A percentile compares a stretch with the other conserved stretches of the same genome.
Evolutionary conservation across 2,797 vertebrate species (phyloP).

Genomic region (Premnoplex brunnescens): DNA sequence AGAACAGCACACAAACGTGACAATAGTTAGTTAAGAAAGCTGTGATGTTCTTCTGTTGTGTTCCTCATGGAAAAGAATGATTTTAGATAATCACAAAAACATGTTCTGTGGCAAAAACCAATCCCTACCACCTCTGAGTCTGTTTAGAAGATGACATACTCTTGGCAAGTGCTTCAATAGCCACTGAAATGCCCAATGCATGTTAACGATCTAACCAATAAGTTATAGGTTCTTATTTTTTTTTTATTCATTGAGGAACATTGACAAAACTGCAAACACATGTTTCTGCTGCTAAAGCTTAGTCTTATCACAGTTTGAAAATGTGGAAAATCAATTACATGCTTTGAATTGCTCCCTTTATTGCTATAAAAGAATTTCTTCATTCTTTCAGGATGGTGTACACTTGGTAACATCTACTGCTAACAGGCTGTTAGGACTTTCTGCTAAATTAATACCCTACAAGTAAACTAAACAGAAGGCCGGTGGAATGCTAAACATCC

Average conservation of each 20-base stretch:
- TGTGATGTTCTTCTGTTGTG: background rate
- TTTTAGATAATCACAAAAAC: slow-evolving; percentile 33
- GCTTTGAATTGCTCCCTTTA: slow-evolving; percentile 70
- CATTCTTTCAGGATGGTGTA: slow-evolving; percentile 63
- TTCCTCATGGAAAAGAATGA: background rate
- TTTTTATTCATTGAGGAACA: slow-evolving; percentile 48
- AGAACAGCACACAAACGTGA: background rate
- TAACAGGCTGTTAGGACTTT: slow-evolving; percentile 75
- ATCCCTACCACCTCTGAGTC: background rate
- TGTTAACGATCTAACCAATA: slow-evolving; percentile 58
- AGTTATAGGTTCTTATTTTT: background rate
- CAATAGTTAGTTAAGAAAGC: background rate
- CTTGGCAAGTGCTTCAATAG: slow-evolving; percentile 63
- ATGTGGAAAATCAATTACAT: slow-evolving; percentile 76
- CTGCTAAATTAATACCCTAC: slow-evolving; percentile 73
- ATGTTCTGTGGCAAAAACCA: slow-evolving; percentile 1
- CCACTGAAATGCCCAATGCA: slow-evolving; percentile 48
- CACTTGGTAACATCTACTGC: slow-evolving; percentile 67
- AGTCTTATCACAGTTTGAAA: slow-evolving; percentile 76
- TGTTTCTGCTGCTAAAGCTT: slow-evolving; percentile 73
- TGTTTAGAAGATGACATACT: slow-evolving; percentile 15
- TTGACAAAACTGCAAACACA: slow-evolving; percentile 72
- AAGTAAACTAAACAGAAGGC: slow-evolving; percentile 78
- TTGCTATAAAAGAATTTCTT: slow-evolving; percentile 71
- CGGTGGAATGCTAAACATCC: slow-evolving; percentile 72